Base-by-base conservation (phyloP, 2,888 invertebrate genomes). In the Hirtodrosophila trivittata region DNA sequence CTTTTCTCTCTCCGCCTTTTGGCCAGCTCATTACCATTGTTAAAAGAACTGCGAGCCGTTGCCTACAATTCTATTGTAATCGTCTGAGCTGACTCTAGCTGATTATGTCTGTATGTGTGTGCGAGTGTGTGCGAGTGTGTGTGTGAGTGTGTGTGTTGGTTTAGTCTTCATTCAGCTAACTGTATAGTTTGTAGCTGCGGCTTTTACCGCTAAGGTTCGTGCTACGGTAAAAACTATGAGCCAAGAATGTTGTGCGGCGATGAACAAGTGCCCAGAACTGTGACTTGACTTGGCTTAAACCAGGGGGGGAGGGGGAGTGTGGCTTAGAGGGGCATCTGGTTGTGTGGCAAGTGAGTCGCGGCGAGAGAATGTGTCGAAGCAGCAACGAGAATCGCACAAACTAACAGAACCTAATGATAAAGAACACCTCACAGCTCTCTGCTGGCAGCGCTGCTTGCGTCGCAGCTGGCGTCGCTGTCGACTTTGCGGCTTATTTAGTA, bases 161-260 rank as follows among this genome's bases (percentile, higher is more conserved):
- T 65, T 37, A 55, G 52, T 54, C 64, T 77, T 67, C 70, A 72
- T 75, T 74, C 66, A 76, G 65, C 69, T 90, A 90, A 90, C 90
- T 87, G 90, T 90, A 90, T 86, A 87, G 88, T 90, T 89, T 90
- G 90, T 90, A 90, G 90, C 88, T 89, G 89, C 87, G 85, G 88
- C 83, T 87, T 89, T 90, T 90, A 90, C 90, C 90, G 90, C 90
- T 90, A 90, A 87, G 87, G 90, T 90, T 90, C 90, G 90, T 86
- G 87, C 82, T 89, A 90, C 90, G 89, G 89, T 89, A 89, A 90
- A 88, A 89, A 87, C 68, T 81, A 85, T 85, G 72, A 87, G 80
- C 66, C 54, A 67, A 75, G 72, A 71, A 75, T 68, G 60, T 47
- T 46, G 46, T 50, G 46, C 54, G 43, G 39, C 49, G 65, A 39